phyloP scores from a whole-genome alignment of 2,888 invertebrate genomes.

The Leptothorax acervorum region DNA sequence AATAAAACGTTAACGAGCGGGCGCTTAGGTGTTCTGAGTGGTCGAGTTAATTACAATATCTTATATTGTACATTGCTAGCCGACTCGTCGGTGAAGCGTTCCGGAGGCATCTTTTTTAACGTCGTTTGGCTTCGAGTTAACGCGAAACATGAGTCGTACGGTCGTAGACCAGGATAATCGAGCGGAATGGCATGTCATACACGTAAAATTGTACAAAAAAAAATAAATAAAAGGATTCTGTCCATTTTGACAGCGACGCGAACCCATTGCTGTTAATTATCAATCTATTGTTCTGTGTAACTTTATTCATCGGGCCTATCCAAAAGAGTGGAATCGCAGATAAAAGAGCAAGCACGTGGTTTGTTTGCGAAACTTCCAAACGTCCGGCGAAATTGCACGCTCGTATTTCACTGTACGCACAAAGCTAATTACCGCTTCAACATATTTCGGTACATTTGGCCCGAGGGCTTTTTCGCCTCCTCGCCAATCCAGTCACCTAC shows the following conservation, averaged over 20 bases:
- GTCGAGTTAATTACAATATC: slow-evolving; percentile 18
- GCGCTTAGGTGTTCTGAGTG: background rate
- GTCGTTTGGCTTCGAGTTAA: background rate
- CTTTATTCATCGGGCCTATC: slow-evolving; percentile 47
- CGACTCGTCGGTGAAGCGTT: background rate
- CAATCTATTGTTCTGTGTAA: slow-evolving; percentile 35
- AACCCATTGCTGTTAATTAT: slow-evolving; percentile 46
- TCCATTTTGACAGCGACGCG: slow-evolving; percentile 8
- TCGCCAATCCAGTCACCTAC: slow-evolving; percentile 59
- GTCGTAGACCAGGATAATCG: background rate
- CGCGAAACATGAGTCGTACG: background rate
- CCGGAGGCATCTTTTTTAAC: slow-evolving; percentile 1
- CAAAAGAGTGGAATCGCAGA: slow-evolving; percentile 60
- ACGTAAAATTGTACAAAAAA: background rate
- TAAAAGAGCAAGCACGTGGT: slow-evolving; percentile 64
- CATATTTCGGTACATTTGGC: slow-evolving; percentile 75
- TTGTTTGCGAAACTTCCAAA: slow-evolving; percentile 74
- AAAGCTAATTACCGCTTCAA: slow-evolving; percentile 78
- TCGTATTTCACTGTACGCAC: slow-evolving; percentile 67
- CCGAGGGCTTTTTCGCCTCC: slow-evolving; percentile 61
- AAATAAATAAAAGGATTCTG: background rate
- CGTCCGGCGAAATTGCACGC: slow-evolving; percentile 74
- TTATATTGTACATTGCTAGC: background rate
- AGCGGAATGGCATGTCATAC: background rate
- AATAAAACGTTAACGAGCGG: slow-evolving; percentile 21